Percentiles rank a stretch among this genome's conserved stretches.
phyloP scores from a whole-genome alignment of 37 sponge, comb jelly and placozoan species.

The Oopsacas minuta region DNA sequence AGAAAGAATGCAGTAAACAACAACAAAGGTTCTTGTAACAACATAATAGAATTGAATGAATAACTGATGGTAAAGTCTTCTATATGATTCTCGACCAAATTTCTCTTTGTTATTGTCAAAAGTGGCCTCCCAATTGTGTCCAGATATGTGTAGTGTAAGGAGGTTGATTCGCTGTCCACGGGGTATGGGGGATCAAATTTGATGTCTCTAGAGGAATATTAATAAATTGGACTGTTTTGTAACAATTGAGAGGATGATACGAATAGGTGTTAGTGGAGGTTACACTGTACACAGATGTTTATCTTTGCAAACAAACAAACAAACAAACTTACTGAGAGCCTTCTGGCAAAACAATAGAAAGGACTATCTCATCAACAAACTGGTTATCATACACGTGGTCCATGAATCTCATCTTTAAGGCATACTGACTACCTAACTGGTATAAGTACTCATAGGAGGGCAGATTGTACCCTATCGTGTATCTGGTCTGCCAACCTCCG shows the following conservation, averaged over 20 bases:
- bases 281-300: too few species aligned
- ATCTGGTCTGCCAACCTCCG: conserved; percentile 93
- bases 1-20: conserved; percentile 62
- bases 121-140: conserved; percentile 90
- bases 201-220: too few species aligned
- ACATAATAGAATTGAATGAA: conserved; percentile 49
- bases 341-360: conserved; percentile 74
- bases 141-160: conserved; percentile 70
- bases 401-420: conserved; percentile 64
- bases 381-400: conserved; percentile 87
- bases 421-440: conserved; percentile 46
- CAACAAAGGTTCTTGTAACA: conserved; percentile 84
- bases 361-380: conserved; percentile 38
- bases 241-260: too few species aligned
- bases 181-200: conserved; percentile 31
- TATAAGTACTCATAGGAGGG: conserved; percentile 81
- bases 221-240: too few species aligned
- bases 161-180: conserved; percentile 25
- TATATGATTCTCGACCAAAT: conserved; percentile 92
- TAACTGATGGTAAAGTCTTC: conserved; percentile 64
- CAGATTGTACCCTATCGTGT: conserved; percentile 85
- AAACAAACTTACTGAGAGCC: conserved; percentile 73
- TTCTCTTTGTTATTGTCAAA: conserved; percentile 29
- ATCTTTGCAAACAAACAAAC: too few species aligned
- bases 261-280: too few species aligned